These are phyloP conservation scores for Myrmophylax atrothorax DNA, from an alignment of 2,113 vertebrate genomes.

Conservation along the genomic window DNA sequence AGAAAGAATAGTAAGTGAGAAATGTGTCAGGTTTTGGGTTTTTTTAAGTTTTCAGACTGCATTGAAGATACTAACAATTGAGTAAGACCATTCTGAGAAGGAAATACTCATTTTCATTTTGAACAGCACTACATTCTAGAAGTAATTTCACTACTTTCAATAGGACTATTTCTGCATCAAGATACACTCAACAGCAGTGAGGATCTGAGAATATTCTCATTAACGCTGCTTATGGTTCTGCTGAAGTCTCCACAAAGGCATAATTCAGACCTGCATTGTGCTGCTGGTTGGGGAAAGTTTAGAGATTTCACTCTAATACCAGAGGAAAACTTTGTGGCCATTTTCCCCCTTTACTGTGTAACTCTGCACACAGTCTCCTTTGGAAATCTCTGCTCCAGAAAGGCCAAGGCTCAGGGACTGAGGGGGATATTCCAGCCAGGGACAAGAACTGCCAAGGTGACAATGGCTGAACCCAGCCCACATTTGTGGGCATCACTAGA, in stretches of 20 bases:
- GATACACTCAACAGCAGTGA: background rate
- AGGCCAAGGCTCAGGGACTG: background rate
- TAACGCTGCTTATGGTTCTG: background rate
- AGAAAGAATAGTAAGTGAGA: background rate
- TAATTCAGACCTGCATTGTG: background rate
- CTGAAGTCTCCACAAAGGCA: background rate
- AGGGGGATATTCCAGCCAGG: background rate
- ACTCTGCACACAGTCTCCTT: background rate
- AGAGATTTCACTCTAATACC: background rate
- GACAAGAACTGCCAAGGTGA: background rate
- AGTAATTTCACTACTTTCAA: background rate
- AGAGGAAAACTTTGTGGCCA: background rate
- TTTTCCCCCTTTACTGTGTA: background rate
- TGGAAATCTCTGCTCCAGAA: background rate
- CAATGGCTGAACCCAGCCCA: background rate
- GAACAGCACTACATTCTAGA: background rate
- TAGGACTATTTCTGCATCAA: background rate
- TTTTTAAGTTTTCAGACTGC: background rate
- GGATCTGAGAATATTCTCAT: slow-evolving; percentile 7
- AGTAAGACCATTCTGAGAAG: background rate
- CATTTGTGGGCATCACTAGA: background rate
- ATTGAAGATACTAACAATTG: background rate
- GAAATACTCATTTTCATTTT: background rate
- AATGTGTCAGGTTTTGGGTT: background rate
- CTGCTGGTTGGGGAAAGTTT: background rate